These are phyloP conservation scores for Brachystomella parvula DNA, from an alignment of 1,140 invertebrate genomes.

Conservation along the genomic window DNA sequence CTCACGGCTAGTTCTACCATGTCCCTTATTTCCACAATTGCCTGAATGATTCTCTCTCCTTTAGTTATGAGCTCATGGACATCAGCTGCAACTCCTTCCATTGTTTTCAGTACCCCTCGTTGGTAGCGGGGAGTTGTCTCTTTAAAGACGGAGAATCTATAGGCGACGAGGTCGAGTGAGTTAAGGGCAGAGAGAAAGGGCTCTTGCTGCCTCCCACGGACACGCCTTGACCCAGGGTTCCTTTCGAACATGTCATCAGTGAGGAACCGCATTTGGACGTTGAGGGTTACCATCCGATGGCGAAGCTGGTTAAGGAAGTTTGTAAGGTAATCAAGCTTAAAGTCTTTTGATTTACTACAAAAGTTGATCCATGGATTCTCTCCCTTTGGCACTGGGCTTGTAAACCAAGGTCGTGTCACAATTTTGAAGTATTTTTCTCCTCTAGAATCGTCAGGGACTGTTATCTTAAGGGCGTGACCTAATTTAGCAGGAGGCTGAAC, in stretches of 20 bases:
- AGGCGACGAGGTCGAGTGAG: neutral
- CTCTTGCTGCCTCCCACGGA: neutral
- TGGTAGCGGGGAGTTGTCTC: neutral
- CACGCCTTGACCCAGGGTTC: neutral
- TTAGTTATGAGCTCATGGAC: neutral
- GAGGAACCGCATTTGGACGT: neutral
- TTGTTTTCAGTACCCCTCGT: neutral
- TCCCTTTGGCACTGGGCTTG: neutral
- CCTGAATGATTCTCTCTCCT: neutral
- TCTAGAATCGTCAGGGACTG: neutral
- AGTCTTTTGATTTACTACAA: neutral
- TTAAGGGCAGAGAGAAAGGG: neutral
- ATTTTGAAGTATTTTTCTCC: neutral
- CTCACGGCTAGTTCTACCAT: neutral
- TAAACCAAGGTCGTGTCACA: neutral
- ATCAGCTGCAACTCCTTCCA: neutral
- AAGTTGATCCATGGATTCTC: neutral
- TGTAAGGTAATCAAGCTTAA: neutral
- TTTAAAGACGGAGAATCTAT: neutral
- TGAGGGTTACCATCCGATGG: neutral
- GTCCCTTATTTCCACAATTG: neutral
- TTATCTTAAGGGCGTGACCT: neutral
- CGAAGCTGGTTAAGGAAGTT: neutral
- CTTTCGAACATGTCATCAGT: slow-evolving; percentile 4
- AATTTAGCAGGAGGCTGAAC: neutral